Percentiles rank a stretch among this genome's conserved stretches.
Evolutionary conservation across 2,888 invertebrate species (phyloP).

Genomic region (Diachrysia chrysitis): DNA sequence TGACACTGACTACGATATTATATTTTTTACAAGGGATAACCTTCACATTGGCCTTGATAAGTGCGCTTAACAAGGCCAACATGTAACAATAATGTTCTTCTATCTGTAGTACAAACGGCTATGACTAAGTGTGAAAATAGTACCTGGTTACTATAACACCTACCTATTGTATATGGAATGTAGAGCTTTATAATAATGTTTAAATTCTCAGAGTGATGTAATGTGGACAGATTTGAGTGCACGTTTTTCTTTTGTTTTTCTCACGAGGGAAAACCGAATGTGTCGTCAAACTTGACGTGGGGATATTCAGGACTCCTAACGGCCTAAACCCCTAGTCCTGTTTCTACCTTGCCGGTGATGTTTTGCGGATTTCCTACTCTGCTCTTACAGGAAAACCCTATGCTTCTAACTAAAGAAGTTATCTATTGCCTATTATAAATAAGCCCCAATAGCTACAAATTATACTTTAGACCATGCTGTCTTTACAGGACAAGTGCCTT

Average conservation of each 20-base stretch:
- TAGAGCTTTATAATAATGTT: constrained; percentile 20
- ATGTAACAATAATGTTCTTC: constrained; percentile 40
- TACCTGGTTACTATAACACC: neutral
- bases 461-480: neutral
- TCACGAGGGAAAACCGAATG: neutral
- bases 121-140: constrained; percentile 42
- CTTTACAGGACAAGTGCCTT: neutral
- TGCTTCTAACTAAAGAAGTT: no score
- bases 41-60: constrained; percentile 54
- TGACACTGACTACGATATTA: constrained; percentile 26
- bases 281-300: no score
- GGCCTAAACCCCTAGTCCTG: no score
- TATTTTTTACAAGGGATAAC: constrained; percentile 53
- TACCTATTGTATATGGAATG: constrained; percentile 10
- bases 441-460: no score
- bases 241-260: neutral
- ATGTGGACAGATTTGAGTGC: neutral
- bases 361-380: no score
- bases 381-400: no score
- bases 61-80: constrained; percentile 44
- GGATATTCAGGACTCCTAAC: no score
- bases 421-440: no score
- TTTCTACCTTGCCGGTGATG: no score
- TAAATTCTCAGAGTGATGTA: neutral
- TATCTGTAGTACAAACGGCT: constrained; percentile 25